These are phyloP conservation scores for Cyclura pinguis DNA, from an alignment of 2,797 vertebrate genomes.

Conservation along the genomic window DNA sequence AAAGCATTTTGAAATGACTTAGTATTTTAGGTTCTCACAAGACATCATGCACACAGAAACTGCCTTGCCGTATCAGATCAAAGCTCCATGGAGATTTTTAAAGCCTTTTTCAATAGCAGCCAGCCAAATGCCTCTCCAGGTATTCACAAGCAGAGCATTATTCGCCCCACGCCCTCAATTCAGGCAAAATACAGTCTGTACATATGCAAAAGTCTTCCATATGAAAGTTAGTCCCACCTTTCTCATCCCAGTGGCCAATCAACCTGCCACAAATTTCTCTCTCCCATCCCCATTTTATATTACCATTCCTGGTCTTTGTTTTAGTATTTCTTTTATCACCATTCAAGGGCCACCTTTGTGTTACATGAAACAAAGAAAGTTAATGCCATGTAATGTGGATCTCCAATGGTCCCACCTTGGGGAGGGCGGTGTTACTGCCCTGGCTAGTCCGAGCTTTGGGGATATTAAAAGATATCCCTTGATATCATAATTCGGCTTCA, in stretches of 20 bases:
- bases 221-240: not conserved
- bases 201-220: too few relatives aligned
- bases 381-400: too few relatives aligned
- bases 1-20: not conserved
- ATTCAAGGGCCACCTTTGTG: not conserved
- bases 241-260: not conserved
- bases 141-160: not conserved
- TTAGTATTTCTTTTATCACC: not conserved
- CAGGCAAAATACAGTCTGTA: conserved; percentile 3
- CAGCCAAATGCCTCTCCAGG: not conserved
- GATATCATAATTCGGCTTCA: too few relatives aligned
- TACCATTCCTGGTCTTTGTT: not conserved
- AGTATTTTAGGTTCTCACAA: not conserved
- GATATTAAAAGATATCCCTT: too few relatives aligned
- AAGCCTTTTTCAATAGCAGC: not conserved
- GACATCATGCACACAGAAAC: not conserved
- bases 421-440: too few relatives aligned
- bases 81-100: not conserved
- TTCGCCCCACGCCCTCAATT: not conserved
- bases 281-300: not conserved
- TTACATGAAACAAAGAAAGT: too few relatives aligned
- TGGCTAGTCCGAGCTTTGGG: too few relatives aligned
- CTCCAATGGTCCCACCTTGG: too few relatives aligned
- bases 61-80: not conserved
- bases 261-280: not conserved